Base-by-base conservation (phyloP, 1,140 invertebrate species). In the Bradysia coprophila region DNA sequence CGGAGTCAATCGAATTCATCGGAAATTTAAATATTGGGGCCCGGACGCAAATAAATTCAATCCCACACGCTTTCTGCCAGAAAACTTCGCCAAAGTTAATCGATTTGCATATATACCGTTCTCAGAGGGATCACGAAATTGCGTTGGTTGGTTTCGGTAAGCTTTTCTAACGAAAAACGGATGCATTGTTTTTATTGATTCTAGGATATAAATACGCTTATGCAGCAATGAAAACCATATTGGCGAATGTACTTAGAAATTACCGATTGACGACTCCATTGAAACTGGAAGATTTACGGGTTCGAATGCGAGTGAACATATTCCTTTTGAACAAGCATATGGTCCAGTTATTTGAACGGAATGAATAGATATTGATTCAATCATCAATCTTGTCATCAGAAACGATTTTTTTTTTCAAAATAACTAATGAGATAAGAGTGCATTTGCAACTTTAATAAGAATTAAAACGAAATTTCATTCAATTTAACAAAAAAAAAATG, bases 41-140 rank as follows among this genome's bases (percentile, higher is more conserved):
- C 42, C 53, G 2, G 54, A 59, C 2, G 47, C 61, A 13, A 44
- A 43, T 5, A 48, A 51, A 5, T 81, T 77, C 45, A 63, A 80
- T 54, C 79, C 81, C 0, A 76, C 81, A 33, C 54, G 75, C 46
- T 82, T 82, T 52, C 52, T 63, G 4, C 64, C 68, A 0, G 74
- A 80, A 47, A 71, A 72, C 45, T 43, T 49, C 0, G 48, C 48
- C 5, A 46, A 48, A 21, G 52, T 73, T n/a, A 66, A 61, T 45
- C 64, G 57, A 2, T 65, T 57, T 41, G 51, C 61, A 32, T 79
- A 69, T 43, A 56, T 79, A 20, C 76, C 76, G 1, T 81, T 81
- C 47, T 73, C 72, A 39, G 64, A 71, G 11, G 75, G 76, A 5
- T 57, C 64, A 2, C 61, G 76, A 51, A 74, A 76, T 49, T 78